A percentile compares a stretch with the other conserved stretches of the same genome.
Evolutionary conservation across 2,888 invertebrate species (phyloP).

Genomic region (Philopedon plagiatum): DNA sequence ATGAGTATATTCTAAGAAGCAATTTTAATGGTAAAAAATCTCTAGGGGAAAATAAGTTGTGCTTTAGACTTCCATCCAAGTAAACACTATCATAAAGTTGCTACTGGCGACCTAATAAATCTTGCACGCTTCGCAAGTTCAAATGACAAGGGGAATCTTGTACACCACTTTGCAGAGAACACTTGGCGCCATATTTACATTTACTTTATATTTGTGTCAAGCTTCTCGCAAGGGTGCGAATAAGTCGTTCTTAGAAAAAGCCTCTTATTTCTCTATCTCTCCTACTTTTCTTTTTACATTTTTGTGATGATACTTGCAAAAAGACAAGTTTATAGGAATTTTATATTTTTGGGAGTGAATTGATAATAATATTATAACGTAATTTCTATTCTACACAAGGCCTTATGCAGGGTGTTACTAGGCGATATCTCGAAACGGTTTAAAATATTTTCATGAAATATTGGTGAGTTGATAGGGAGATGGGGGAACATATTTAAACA

Average conservation of each 20-base stretch:
- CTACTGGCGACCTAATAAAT: conserved; percentile 29
- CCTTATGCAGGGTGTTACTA: no score
- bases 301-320: neutral
- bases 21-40: conserved; percentile 5
- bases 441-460: no score
- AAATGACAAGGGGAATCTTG: conserved; percentile 31
- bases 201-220: conserved; percentile 33
- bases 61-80: conserved; percentile 25
- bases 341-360: no score
- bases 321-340: neutral
- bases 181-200: conserved; percentile 36
- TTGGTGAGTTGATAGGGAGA: no score
- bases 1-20: neutral
- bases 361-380: no score
- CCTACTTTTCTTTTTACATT: neutral
- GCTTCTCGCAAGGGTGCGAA: conserved; percentile 16
- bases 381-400: no score
- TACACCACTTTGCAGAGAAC: conserved; percentile 30
- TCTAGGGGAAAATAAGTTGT: conserved; percentile 28
- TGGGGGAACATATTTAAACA: no score
- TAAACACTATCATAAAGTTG: conserved; percentile 37
- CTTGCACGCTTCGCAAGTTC: conserved; percentile 14
- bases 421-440: no score
- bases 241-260: conserved; percentile 19
- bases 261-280: neutral